phyloP scores from a whole-genome alignment of 2,113 vertebrate genomes.

The Callionymus lyra region DNA sequence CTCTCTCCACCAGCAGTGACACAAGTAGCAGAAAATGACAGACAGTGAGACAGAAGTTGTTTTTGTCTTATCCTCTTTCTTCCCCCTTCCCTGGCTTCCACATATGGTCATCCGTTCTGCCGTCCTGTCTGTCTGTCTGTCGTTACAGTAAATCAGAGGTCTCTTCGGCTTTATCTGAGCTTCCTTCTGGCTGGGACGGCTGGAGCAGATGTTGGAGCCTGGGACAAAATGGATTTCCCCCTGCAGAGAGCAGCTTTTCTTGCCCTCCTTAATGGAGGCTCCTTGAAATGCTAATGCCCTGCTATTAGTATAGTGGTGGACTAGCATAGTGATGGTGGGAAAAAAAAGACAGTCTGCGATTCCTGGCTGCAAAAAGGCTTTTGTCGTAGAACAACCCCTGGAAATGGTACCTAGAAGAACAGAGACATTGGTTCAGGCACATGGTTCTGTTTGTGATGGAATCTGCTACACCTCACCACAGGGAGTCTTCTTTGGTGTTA shows the following conservation, averaged over 20 bases:
- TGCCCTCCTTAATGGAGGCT: conserved; percentile 77
- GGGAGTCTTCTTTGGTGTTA: too few relatives aligned
- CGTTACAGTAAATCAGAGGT: conserved; percentile 86
- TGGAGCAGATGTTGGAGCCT: conserved; percentile 89
- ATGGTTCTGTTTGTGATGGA: conserved; percentile 45
- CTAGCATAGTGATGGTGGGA: conserved; percentile 85
- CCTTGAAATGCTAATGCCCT: conserved; percentile 94
- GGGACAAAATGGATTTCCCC: conserved; percentile 87
- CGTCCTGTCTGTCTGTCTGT: conserved; percentile 65
- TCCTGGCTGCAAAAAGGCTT: conserved; percentile 66
- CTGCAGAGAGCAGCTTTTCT: conserved; percentile 84
- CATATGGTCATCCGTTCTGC: conserved; percentile 63
- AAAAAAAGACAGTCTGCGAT: conserved; percentile 64
- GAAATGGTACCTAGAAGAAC: conserved; percentile 66
- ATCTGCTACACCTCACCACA: conserved; percentile 18
- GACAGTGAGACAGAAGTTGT: conserved; percentile 61
- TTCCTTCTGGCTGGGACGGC: conserved; percentile 90
- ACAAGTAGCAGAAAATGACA: conserved; percentile 41
- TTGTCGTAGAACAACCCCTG: conserved; percentile 70
- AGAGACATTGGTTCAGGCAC: conserved; percentile 32
- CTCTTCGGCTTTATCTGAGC: conserved; percentile 81
- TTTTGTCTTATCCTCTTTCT: conserved; percentile 50
- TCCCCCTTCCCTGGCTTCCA: conserved; percentile 33
- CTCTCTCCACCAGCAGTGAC: conserved; percentile 11
- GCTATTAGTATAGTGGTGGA: conserved; percentile 77